Evolutionary conservation across 2,888 invertebrate species (phyloP).

Genomic region (Abscondita cerata): DNA sequence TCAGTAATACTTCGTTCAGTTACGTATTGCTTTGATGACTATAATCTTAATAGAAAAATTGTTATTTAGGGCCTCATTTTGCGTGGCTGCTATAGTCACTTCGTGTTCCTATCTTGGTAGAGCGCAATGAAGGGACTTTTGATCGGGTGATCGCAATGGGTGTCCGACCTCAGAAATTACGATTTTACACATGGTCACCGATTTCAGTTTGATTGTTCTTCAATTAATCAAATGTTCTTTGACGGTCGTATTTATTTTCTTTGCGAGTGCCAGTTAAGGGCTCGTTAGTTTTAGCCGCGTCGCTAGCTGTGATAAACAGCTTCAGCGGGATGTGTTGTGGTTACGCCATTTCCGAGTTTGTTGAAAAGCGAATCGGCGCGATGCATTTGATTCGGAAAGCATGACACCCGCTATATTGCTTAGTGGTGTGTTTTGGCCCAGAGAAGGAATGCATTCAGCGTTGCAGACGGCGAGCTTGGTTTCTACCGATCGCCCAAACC

Average conservation of each 20-base stretch:
- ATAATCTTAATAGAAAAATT: no score
- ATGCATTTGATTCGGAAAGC: neutral
- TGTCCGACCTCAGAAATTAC: neutral
- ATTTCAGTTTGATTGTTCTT: neutral
- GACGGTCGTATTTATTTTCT: neutral
- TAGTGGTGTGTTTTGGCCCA: neutral
- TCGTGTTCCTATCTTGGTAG: neutral
- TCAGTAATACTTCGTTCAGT: no score
- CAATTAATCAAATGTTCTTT: neutral
- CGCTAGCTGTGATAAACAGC: neutral
- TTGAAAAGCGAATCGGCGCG: neutral
- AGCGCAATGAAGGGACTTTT: neutral
- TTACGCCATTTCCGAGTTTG: neutral
- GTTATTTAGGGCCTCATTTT: constrained; percentile 3
- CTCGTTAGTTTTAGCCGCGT: neutral
- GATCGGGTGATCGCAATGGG: neutral
- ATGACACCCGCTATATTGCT: constrained; percentile 1
- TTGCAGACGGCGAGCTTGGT: neutral
- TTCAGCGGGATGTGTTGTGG: constrained; percentile 6
- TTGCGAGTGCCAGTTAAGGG: neutral
- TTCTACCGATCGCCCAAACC: neutral
- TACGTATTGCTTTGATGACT: no score
- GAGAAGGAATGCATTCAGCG: constrained; percentile 1
- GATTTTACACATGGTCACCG: neutral
- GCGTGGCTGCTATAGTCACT: neutral